These are phyloP conservation scores for Pterophyllum scalare DNA, from an alignment of 2,113 vertebrate species.

Conservation along the genomic window DNA sequence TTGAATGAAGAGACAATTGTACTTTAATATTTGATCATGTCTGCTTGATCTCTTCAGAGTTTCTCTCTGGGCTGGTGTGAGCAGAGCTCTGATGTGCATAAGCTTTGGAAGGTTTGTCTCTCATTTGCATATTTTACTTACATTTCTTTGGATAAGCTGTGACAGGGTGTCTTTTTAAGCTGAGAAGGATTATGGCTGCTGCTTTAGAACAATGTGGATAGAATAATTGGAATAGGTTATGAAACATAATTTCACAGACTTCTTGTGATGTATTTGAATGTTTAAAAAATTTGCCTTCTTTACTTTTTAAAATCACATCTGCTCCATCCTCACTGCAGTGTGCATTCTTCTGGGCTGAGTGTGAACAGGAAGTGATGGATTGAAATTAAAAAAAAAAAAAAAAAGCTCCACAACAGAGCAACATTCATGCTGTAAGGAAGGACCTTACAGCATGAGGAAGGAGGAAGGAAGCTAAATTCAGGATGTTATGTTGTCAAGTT, in stretches of 20 bases:
- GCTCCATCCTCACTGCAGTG: not conserved
- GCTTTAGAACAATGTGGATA: not conserved
- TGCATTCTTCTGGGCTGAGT: not conserved
- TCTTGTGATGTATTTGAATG: not conserved
- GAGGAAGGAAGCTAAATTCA: not conserved
- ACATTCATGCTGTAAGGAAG: not conserved
- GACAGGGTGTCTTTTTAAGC: not conserved
- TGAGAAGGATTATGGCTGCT: not conserved
- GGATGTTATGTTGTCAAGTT: not conserved
- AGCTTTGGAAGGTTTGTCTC: not conserved
- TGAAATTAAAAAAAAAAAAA: not conserved
- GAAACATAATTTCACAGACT: not conserved
- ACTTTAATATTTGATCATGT: constrained; percentile 19
- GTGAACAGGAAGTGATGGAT: not conserved
- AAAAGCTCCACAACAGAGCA: not conserved
- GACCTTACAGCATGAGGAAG: too few relatives aligned
- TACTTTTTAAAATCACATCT: not conserved
- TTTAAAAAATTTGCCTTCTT: not conserved
- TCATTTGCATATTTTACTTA: constrained; percentile 10
- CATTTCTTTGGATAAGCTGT: not conserved
- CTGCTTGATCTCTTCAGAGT: not conserved
- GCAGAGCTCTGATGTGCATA: not conserved
- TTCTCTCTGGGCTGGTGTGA: not conserved
- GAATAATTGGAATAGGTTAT: not conserved
- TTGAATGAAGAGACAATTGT: constrained; percentile 7